Conservation (phyloP, 2,113 vertebrate genomes). For the Paradisaea rubra region DNA sequence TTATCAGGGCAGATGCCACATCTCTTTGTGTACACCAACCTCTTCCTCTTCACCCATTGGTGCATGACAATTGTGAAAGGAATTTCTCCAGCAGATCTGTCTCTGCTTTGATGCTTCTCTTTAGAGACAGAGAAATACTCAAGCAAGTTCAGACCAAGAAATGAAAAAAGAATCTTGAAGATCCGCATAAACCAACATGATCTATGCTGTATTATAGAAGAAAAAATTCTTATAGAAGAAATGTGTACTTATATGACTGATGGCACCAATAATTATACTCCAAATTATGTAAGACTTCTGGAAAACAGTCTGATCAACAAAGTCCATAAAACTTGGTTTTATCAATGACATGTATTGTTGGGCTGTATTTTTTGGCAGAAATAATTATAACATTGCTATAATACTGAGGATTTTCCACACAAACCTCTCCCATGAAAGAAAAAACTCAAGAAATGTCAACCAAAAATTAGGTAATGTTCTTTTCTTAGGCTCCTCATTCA, state of each 20-base stretch:
- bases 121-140: conserved; percentile 23
- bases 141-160: conserved; percentile 1
- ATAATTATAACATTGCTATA: not conserved
- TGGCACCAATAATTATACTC: not conserved
- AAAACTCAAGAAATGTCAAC: fast-evolving
- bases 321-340: not conserved
- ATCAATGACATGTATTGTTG: not conserved
- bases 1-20: conserved; percentile 1
- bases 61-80: not conserved
- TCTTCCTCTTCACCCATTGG: not conserved
- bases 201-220: not conserved
- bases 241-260: not conserved
- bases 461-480: not conserved
- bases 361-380: not conserved
- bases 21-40: not conserved
- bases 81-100: conserved; percentile 27
- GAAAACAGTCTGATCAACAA: not conserved
- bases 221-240: not conserved
- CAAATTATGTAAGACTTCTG: not conserved
- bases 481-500: not conserved
- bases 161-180: not conserved
- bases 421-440: not conserved
- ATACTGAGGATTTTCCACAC: not conserved
- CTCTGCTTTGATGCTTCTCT: conserved; percentile 22
- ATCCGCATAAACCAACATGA: not conserved